Evolutionary conservation across 2,113 vertebrate species (phyloP).

Genomic region (Hucho hucho): DNA sequence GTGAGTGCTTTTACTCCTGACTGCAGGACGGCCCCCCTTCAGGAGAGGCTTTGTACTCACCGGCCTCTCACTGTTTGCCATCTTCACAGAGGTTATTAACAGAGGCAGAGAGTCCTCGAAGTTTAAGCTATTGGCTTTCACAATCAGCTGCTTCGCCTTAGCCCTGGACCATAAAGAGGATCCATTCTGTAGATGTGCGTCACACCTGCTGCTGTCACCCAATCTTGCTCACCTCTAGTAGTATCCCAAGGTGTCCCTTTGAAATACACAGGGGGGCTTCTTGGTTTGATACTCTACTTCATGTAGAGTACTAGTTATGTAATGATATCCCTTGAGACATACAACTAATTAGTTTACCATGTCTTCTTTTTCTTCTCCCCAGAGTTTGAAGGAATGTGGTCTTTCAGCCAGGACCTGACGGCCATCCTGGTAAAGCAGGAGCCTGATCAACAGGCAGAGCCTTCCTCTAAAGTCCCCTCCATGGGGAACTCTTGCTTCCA

Average conservation of each 20-base stretch:
- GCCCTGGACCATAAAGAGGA: slow-evolving; percentile 22
- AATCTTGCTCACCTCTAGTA: background rate
- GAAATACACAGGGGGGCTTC: background rate
- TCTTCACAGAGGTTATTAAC: background rate
- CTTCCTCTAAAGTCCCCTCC: slow-evolving; percentile 62
- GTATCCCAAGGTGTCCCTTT: background rate
- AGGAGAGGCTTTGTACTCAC: slow-evolving; percentile 24
- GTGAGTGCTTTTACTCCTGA: slow-evolving; percentile 1
- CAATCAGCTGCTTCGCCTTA: slow-evolving; percentile 31
- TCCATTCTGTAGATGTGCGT: slow-evolving; percentile 11
- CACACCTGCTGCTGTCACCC: background rate
- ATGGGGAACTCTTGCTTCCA: slow-evolving; percentile 54
- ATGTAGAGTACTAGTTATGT: background rate
- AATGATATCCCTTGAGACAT: background rate
- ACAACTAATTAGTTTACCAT: background rate
- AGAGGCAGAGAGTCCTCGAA: background rate
- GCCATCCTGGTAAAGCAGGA: slow-evolving; percentile 97
- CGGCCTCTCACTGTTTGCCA: background rate
- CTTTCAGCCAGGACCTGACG: slow-evolving; percentile 90
- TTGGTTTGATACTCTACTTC: background rate
- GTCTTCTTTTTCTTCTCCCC: slow-evolving; percentile 41
- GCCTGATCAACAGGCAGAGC: slow-evolving; percentile 79
- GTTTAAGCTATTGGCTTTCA: slow-evolving; percentile 10
- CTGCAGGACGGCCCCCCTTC: slow-evolving; percentile 25
- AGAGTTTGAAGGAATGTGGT: slow-evolving; percentile 89